phyloP scores from a whole-genome alignment of 2,113 vertebrate species.

The Tamias sibiricus region DNA sequence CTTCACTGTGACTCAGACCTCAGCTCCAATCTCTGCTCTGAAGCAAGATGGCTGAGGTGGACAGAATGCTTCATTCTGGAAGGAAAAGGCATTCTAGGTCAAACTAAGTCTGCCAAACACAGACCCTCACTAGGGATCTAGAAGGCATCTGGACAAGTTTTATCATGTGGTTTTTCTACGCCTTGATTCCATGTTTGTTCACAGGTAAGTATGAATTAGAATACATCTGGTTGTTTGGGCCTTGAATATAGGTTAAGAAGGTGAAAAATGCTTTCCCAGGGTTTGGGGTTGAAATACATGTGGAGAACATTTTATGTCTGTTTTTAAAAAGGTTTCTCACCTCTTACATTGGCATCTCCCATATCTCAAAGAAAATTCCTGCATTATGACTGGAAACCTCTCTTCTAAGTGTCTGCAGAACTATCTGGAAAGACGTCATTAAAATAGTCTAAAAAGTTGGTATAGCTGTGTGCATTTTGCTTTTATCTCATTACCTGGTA shows the following conservation, averaged over 20 bases:
- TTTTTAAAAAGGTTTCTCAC: constrained; percentile 41
- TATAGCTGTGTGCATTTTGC: constrained; percentile 40
- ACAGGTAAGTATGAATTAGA: constrained; percentile 70
- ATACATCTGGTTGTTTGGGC: neutral
- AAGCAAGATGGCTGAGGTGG: constrained; percentile 1
- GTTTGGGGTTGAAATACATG: constrained; percentile 11
- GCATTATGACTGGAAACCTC: constrained; percentile 25
- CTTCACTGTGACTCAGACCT: constrained; percentile 4
- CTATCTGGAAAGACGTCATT: constrained; percentile 39
- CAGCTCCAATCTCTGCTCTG: neutral
- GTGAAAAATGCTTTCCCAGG: constrained; percentile 34
- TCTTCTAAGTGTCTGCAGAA: neutral
- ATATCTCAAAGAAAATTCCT: neutral
- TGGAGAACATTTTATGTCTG: neutral
- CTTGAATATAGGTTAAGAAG: constrained; percentile 32
- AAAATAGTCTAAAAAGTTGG: constrained; percentile 7
- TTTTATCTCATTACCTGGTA: constrained; percentile 38
- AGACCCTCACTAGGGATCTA: constrained; percentile 22
- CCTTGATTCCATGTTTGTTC: constrained; percentile 61
- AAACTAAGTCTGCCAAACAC: constrained; percentile 20
- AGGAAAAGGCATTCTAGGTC: neutral
- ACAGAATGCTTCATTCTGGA: neutral
- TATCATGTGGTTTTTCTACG: constrained; percentile 62
- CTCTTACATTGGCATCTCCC: neutral
- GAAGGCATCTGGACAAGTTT: constrained; percentile 42